A percentile compares a stretch with the other conserved stretches of the same genome.
These are phyloP conservation scores for Coregonus sp. DNA, from an alignment of 2,797 vertebrate genomes.

Conservation along the genomic window DNA sequence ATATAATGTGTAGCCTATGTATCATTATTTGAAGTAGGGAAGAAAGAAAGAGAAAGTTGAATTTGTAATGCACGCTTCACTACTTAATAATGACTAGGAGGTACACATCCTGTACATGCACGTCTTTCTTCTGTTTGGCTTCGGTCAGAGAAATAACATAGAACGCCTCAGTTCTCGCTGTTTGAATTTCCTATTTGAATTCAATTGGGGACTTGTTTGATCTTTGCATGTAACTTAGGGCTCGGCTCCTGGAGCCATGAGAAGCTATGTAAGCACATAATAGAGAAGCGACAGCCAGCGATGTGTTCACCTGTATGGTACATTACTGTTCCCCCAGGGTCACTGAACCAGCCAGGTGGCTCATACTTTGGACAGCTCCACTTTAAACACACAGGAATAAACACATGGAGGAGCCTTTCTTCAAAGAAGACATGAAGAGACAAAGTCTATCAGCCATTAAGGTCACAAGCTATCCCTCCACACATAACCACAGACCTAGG, in stretches of 20 bases:
- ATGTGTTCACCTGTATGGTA: slow-evolving; percentile 78
- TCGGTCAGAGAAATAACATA: slow-evolving; percentile 68
- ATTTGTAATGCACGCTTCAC: slow-evolving; percentile 68
- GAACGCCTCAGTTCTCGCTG: slow-evolving; percentile 66
- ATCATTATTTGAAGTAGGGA: slow-evolving; percentile 66
- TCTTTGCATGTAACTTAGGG: slow-evolving; percentile 75
- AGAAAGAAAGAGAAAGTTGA: slow-evolving; percentile 59
- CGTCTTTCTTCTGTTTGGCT: slow-evolving; percentile 55
- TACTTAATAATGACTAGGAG: slow-evolving; percentile 70
- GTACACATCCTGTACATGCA: slow-evolving; percentile 45
- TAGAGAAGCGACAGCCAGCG: slow-evolving; percentile 69
- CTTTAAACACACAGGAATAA: slow-evolving; percentile 56
- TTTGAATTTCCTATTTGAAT: slow-evolving; percentile 78
- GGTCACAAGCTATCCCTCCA: slow-evolving; percentile 66
- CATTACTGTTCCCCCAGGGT: slow-evolving; percentile 76
- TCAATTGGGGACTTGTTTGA: slow-evolving; percentile 79
- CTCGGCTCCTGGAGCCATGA: slow-evolving; percentile 67
- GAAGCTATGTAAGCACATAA: slow-evolving; percentile 71
- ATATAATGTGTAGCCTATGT: slow-evolving; percentile 39
- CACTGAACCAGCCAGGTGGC: slow-evolving; percentile 66
- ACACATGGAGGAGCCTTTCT: slow-evolving; percentile 57
- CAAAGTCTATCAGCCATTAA: slow-evolving; percentile 66
- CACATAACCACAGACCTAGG: slow-evolving; percentile 61
- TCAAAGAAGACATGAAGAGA: slow-evolving; percentile 56
- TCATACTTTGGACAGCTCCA: slow-evolving; percentile 63